Base-by-base conservation (phyloP, 2,113 vertebrate species). In the Dromaius novaehollandiae region DNA sequence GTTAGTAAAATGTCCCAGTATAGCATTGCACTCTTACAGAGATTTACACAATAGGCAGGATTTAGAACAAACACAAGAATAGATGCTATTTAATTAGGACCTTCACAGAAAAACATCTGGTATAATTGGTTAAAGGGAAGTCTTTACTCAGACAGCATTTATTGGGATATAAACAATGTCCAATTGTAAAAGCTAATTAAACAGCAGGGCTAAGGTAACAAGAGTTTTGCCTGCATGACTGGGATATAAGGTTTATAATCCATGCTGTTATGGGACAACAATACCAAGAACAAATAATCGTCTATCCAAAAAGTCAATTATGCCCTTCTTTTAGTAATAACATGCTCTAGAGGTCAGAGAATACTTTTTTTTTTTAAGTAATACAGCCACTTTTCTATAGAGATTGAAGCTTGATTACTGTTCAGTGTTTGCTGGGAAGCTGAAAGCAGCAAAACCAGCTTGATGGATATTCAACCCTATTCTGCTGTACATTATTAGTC, bases 131-230 rank as follows among this genome's bases (percentile, higher is more conserved):
- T 89, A 86, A 94, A 60, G 64, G 89, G 68, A 94, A 90, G 51
- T 78, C 87, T 93, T 95, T 90, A 95, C 68, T 95, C 79, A 84
- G 76, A 64, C 89, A 94, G 48, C 85, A 69, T 95, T 96, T 93
- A 93, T 73, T 90, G 79, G 56, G 68, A 90, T 86, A 96, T 91
- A 96, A 96, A 93, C 91, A 94, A 93, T 79, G 91, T 95, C 94
- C 95, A 95, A 69, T 76, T 96, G 91, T 90, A 95, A 90, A 79
- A 9, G 20, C 93, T 95, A 94, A 95, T 96, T 97, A 96, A 97
- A 91, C 73, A 86, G 94, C 88, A 71, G 87, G 79, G 65, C 89
- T 93, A 91, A 95, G 79, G 94, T 93, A 96, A 91, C n/a, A 79
- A 66, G 74, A 83, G 68, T 83, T 95, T 93, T 90, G 91, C 85